Evolutionary conservation across 1,140 invertebrate species (phyloP).

Genomic region (Aplysia californica): DNA sequence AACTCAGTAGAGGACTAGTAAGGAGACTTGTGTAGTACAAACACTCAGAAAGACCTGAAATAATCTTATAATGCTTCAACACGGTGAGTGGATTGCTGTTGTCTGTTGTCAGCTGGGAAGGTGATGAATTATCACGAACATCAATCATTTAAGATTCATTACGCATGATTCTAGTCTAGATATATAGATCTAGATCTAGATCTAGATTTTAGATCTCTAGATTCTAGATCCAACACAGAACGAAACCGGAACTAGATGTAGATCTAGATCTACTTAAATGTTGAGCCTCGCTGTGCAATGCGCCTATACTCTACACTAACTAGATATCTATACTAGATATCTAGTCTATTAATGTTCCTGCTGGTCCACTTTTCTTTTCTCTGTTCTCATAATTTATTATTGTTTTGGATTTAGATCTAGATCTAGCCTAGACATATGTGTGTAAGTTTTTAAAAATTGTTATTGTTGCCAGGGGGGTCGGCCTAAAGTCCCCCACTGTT

Average conservation of each 20-base stretch:
- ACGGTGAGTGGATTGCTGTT: not conserved
- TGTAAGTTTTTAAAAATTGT: not conserved
- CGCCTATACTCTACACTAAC: too few relatives aligned
- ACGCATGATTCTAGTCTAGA: not conserved
- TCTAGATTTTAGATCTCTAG: not conserved
- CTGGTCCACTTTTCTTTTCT: not conserved
- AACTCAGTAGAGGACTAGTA: not conserved
- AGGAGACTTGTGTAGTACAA: not conserved
- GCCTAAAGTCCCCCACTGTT: too few relatives aligned
- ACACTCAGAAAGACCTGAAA: too few relatives aligned
- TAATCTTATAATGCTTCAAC: too few relatives aligned
- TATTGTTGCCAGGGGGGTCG: too few relatives aligned
- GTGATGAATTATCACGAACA: not conserved
- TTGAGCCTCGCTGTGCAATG: too few relatives aligned
- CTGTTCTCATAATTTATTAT: not conserved
- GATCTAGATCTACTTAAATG: not conserved
- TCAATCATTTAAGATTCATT: not conserved
- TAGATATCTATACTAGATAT: not conserved
- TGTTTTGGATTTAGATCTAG: not conserved
- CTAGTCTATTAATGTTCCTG: not conserved
- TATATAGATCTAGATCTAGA: not conserved
- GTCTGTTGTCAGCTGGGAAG: not conserved
- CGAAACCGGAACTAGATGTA: not conserved
- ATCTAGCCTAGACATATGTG: too few relatives aligned
- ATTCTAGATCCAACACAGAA: not conserved